These are phyloP conservation scores for Galerucella nymphaeae DNA, from an alignment of 2,888 invertebrate species.

Conservation along the genomic window DNA sequence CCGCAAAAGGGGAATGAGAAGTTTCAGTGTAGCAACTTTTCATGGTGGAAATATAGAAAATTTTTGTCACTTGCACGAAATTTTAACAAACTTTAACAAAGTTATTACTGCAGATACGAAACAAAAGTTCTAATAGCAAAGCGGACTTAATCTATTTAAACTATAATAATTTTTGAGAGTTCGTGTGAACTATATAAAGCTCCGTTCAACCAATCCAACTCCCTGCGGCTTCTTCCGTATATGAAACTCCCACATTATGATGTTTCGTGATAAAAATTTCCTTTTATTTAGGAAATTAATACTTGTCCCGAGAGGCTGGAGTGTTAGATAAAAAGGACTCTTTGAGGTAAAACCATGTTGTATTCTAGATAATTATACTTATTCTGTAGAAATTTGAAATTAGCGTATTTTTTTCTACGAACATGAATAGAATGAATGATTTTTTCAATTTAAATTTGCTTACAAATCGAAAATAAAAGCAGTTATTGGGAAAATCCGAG, in stretches of 20 bases:
- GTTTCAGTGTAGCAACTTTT: too few species aligned
- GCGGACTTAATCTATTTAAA: background rate
- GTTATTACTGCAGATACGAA: background rate
- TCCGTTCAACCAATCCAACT: too few species aligned
- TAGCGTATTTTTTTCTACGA: too few species aligned
- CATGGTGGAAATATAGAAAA: background rate
- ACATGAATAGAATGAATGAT: too few species aligned
- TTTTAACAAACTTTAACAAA: background rate
- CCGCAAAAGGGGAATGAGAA: background rate
- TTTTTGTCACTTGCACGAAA: background rate
- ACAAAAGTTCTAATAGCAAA: background rate
- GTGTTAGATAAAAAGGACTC: background rate
- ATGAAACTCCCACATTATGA: background rate
- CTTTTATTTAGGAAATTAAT: background rate
- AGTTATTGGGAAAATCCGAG: too few species aligned
- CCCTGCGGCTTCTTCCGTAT: slow-evolving; percentile 4
- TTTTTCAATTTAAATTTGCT: too few species aligned
- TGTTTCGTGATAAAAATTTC: background rate
- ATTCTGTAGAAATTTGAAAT: too few species aligned
- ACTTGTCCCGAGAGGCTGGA: background rate
- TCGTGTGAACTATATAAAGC: background rate
- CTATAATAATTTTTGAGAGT: background rate
- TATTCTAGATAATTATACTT: background rate
- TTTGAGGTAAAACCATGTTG: background rate
- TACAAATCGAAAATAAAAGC: too few species aligned